These are phyloP conservation scores for Sminthurides bifidus DNA, from an alignment of 1,140 invertebrate genomes.

Conservation along the genomic window DNA sequence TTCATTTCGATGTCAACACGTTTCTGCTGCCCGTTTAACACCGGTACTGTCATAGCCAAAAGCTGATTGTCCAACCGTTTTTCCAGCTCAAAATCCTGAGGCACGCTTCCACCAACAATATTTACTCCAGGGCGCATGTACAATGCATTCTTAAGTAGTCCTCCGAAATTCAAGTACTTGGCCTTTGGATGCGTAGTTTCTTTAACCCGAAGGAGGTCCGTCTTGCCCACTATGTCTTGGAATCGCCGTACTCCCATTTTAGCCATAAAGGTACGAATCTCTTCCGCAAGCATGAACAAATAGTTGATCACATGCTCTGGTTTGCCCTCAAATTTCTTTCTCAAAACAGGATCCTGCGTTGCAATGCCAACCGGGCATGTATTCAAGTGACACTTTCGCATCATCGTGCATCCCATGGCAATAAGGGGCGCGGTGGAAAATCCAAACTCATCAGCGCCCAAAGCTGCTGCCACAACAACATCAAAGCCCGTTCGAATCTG, in stretches of 20 bases:
- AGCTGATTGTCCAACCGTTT: conserved; percentile 75
- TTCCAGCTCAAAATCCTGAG: conserved; percentile 82
- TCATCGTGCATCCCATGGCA: conserved; percentile 96
- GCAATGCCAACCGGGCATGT: conserved; percentile 98
- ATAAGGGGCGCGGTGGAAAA: conserved; percentile 96
- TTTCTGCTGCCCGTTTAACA: conserved; percentile 58
- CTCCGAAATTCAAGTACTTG: conserved; percentile 66
- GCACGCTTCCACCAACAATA: conserved; percentile 76
- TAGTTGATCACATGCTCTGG: conserved; percentile 97
- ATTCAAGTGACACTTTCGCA: conserved; percentile 98
- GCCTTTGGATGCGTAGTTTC: conserved; percentile 60
- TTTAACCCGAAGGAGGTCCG: conserved; percentile 65
- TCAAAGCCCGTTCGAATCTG: conserved; percentile 90
- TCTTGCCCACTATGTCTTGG: conserved; percentile 88
- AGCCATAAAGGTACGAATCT: conserved; percentile 80
- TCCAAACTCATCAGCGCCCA: conserved; percentile 98
- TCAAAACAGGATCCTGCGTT: conserved; percentile 79
- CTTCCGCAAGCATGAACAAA: conserved; percentile 93
- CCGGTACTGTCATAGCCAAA: conserved; percentile 58
- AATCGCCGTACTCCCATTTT: conserved; percentile 75
- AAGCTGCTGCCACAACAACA: conserved; percentile 85
- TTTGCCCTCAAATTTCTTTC: conserved; percentile 94
- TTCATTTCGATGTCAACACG: conserved; percentile 61
- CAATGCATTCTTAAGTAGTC: conserved; percentile 77
- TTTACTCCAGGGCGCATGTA: conserved; percentile 78